phyloP scores from a whole-genome alignment of 64 coral and sea anemone genomes.

The Cladopsammia gracilis region DNA sequence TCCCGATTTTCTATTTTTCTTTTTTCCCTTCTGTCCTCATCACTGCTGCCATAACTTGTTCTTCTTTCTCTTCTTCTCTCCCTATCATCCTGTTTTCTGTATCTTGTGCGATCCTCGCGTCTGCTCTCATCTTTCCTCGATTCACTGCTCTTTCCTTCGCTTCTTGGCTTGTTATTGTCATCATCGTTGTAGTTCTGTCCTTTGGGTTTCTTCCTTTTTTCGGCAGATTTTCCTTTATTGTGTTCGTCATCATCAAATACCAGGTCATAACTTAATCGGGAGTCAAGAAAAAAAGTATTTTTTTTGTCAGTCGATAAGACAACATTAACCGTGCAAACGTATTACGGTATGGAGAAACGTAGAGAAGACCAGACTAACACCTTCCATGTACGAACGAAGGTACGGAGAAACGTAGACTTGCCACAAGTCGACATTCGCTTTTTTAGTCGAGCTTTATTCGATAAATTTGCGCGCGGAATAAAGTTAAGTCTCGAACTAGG shows the following conservation, averaged over 20 bases:
- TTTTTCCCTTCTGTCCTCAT: slow-evolving; percentile 8
- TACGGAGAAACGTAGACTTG: no score
- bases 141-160: neutral
- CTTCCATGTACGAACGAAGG: no score
- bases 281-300: neutral
- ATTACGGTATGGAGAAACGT: no score
- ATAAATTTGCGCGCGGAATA: no score
- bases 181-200: slow-evolving; percentile 43
- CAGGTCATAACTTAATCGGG: slow-evolving; percentile 65
- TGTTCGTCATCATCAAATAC: slow-evolving; percentile 81
- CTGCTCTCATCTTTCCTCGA: neutral
- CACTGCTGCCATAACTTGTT: slow-evolving; percentile 13
- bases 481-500: no score
- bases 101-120: neutral
- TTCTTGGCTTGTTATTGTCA: neutral
- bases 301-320: no score
- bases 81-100: slow-evolving; percentile 3
- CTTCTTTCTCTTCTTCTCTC: slow-evolving; percentile 24
- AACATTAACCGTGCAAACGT: no score
- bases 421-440: no score
- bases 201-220: slow-evolving; percentile 55
- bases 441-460: no score
- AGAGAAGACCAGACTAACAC: no score
- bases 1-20: slow-evolving; percentile 12
- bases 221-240: neutral